Conservation (phyloP, 2,113 vertebrate genomes). For the Murina feae region DNA sequence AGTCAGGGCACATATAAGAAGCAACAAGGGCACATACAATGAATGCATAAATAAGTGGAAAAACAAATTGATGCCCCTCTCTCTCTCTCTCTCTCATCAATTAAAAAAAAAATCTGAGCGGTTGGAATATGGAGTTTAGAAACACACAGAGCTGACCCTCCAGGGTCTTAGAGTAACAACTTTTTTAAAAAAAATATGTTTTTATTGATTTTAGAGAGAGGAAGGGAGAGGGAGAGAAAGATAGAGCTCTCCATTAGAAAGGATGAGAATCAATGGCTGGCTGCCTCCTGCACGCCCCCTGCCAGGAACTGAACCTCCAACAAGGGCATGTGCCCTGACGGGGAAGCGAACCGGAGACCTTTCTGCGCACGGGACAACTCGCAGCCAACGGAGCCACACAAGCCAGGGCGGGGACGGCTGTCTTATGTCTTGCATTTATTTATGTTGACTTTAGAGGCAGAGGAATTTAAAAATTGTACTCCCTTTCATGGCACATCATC, state of each 20-base stretch:
- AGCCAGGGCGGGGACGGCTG: not conserved
- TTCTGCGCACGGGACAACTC: too few species aligned
- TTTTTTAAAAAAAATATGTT: not conserved
- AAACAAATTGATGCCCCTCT: not conserved
- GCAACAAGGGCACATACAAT: not conserved
- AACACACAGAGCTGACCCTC: not conserved
- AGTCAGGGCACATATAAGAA: not conserved
- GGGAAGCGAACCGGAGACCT: not conserved
- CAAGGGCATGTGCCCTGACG: too few species aligned
- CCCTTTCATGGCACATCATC: rapidly evolving
- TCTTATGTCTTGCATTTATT: not conserved
- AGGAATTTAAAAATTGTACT: not conserved
- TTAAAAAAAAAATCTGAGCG: not conserved
- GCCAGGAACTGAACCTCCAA: not conserved
- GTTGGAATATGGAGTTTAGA: not conserved
- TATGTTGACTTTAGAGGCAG: not conserved
- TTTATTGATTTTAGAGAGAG: not conserved
- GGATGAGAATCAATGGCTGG: not conserved
- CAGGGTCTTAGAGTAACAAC: not conserved
- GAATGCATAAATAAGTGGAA: not conserved
- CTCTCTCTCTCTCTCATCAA: not conserved
- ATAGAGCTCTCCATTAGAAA: too few species aligned
- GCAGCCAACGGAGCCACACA: not conserved
- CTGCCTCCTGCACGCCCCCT: not conserved
- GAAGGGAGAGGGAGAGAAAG: not conserved